phyloP scores from a whole-genome alignment of 2,888 invertebrate species.

The Charanyca ferruginea region DNA sequence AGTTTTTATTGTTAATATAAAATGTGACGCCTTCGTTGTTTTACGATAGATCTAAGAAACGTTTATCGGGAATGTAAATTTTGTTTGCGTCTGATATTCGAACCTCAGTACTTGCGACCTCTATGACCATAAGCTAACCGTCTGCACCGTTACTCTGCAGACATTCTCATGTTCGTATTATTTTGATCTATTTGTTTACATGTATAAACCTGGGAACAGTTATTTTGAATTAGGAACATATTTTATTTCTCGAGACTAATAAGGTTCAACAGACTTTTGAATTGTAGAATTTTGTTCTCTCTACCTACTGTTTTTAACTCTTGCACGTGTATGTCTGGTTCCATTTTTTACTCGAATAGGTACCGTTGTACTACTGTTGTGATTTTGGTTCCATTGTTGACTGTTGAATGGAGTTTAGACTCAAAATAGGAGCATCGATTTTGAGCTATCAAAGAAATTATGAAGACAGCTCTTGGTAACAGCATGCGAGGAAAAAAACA shows the following conservation, averaged over 20 bases:
- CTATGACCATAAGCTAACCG: slow-evolving; percentile 68
- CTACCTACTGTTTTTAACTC: slow-evolving; percentile 35
- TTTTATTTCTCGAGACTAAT: slow-evolving; percentile 41
- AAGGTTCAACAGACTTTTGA: slow-evolving; percentile 50
- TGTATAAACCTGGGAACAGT: slow-evolving; percentile 50
- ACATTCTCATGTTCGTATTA: slow-evolving; percentile 65
- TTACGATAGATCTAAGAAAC: slow-evolving; percentile 49
- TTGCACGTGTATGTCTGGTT: slow-evolving; percentile 33
- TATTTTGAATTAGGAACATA: slow-evolving; percentile 41
- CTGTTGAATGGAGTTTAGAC: slow-evolving; percentile 20
- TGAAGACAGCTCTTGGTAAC: slow-evolving; percentile 21
- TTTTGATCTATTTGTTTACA: slow-evolving; percentile 66
- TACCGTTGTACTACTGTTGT: slow-evolving; percentile 45
- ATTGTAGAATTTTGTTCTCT: slow-evolving; percentile 25
- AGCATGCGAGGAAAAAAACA: slow-evolving; percentile 35
- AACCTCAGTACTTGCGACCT: slow-evolving; percentile 69
- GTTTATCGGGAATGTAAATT: slow-evolving; percentile 59
- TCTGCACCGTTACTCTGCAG: slow-evolving; percentile 69
- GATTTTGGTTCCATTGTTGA: slow-evolving; percentile 37
- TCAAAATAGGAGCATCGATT: slow-evolving; percentile 16
- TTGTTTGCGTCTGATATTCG: slow-evolving; percentile 55
- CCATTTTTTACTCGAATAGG: slow-evolving; percentile 33
- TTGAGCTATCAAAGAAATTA: slow-evolving; percentile 33
- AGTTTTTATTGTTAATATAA: slow-evolving; percentile 64
- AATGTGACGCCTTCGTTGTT: slow-evolving; percentile 60